These are phyloP conservation scores for Alouatta palliata DNA, from an alignment of 2,113 vertebrate genomes.

Conservation along the genomic window DNA sequence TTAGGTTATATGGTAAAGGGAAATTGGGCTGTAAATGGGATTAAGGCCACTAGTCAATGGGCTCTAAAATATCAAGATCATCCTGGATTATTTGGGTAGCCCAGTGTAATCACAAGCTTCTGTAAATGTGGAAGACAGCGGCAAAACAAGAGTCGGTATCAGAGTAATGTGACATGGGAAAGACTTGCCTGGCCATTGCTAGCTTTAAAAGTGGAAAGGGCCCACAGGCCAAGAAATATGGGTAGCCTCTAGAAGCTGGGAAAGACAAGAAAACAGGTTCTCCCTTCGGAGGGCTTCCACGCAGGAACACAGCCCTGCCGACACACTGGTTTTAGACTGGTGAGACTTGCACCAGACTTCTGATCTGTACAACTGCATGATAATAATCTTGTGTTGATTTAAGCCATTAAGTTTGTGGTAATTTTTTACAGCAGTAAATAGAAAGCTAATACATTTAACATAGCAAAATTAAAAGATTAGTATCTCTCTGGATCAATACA, in stretches of 20 bases:
- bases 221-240: background rate
- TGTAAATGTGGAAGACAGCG: constrained; percentile 3
- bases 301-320: background rate
- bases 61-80: constrained; percentile 31
- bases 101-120: background rate
- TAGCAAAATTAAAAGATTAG: background rate
- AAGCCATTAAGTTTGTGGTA: background rate
- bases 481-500: background rate
- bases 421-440: constrained; percentile 9
- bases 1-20: constrained; percentile 18
- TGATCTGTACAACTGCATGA: background rate
- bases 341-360: background rate
- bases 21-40: constrained; percentile 22
- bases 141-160: background rate
- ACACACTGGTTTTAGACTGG: background rate
- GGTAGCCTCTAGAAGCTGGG: background rate
- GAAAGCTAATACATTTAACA: constrained; percentile 39
- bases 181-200: background rate
- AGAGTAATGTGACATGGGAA: background rate
- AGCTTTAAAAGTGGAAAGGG: background rate
- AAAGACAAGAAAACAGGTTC: background rate
- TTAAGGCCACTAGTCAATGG: background rate
- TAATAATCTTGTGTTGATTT: background rate
- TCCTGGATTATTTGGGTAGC: background rate
- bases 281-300: background rate